Evolutionary conservation across 2,113 vertebrate genomes (phyloP), one percentile per base, ranked within the genome.

Genomic region (Periophthalmodon schlosseri): DNA sequence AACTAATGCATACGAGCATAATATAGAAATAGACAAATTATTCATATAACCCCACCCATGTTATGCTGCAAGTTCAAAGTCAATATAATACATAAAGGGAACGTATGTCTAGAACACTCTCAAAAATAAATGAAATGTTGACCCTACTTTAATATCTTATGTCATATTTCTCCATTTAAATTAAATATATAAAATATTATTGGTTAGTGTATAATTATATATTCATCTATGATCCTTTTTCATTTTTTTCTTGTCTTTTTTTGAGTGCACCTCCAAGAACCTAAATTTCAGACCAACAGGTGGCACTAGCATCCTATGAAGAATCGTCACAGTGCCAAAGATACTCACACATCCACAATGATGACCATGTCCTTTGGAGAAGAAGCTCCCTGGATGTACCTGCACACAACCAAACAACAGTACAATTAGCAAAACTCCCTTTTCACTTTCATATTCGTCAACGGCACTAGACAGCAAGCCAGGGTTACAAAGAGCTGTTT

Each of bases 321-420:
- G 78, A 75, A 57, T 82, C 7, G 10, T 33, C 69, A 13, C 61
- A 44, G 52, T 54, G 57, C 63, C 39, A 65, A 61, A 69, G 69
- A 86, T 76, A 97, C 98, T 99, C 91, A 99, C 97, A 99, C 97
- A 0, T 99, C 98, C 86, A 99, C 97, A 0, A 99, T 97, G 93
- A 99, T 99, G 91, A 99, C 95, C 98, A 99, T 99, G 94, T 99
- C 98, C 92, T 99, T 99, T 2, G 98, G 98, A 21, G 98, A 99
- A 0, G 98, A 98, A 68, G 98, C 98, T 0, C 98, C 98, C 82
- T 99, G 97, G 87, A 98, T 99, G 76, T 99, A 99, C 98, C 98
- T 99, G 93, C 0, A 44, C 16, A 86, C 69, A 23, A 82, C 81
- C 66, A 81, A 85, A 34, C 7, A 49, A 68, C 10, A 46, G 21